Evolutionary conservation across 2,888 invertebrate species (phyloP), one percentile per base, ranked within the genome.

Genomic region (Agrochola macilenta): DNA sequence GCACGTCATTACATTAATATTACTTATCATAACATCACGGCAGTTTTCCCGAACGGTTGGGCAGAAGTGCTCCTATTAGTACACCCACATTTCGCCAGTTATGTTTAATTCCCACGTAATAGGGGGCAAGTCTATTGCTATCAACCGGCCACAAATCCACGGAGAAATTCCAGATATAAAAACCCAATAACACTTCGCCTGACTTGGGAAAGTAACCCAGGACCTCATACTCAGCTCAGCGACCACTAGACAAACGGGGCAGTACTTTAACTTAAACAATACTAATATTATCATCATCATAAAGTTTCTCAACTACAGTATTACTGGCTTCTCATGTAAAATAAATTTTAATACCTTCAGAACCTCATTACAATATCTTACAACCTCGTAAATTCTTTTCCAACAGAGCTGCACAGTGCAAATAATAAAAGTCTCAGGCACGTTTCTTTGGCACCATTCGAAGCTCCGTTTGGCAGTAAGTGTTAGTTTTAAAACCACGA

Each of bases 401-500:
- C n/a, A 66, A 57, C 26, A 54, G 43, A 60, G 30, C 49, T 54
- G 39, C 68, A 43, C 66, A 82, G 26, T 69, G 35, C 30, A 75
- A 75, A 82, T 72, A 78, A 81, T 83, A 81, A 83, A 81, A 83
- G 49, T 78, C 72, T 66, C 26, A n/a, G 72, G 83, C 79, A 83
- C 78, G 58, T 74, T 82, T 74, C 65, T 66, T 79, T 82, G 81
- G 81, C 81, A 74, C 81, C 54, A 49, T 79, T 83, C 54, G 65
- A 46, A 69, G 72, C 69, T 57, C 60, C 63, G 69, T 69, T 83
- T 79, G 81, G 84, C 84, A 74, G 74, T 83, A 83, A 83, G 74
- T 79, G 81, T 69, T 79, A 79, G 80, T 83, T 82, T 74, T 79
- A 82, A 79, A 83, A 83, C 81, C 81, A 8, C 69, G 79, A 82